Percentiles rank a stretch among this genome's conserved stretches.
Evolutionary conservation across 2,113 vertebrate species (phyloP).

Genomic region (Pelusios castaneus): DNA sequence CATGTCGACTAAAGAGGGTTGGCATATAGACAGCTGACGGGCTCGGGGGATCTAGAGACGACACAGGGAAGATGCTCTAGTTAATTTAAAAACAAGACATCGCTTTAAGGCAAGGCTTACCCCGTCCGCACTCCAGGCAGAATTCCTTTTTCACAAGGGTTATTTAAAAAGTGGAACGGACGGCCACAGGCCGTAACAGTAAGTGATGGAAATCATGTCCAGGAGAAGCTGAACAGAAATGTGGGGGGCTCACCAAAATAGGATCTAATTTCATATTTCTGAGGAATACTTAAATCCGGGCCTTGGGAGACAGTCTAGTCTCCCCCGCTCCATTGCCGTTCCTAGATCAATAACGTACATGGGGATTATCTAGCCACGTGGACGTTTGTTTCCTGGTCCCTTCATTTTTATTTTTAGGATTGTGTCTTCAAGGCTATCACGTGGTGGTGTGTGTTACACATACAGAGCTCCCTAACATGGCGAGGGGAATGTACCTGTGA

Average conservation of each 20-base stretch:
- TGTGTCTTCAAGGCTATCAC: neutral
- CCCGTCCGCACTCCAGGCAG: accelerated
- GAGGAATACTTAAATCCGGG: neutral
- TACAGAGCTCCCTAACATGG: neutral
- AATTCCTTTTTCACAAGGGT: neutral
- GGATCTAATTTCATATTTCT: neutral
- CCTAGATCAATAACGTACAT: accelerated
- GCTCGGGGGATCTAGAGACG: accelerated
- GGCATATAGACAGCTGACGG: accelerated
- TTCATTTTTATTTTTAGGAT: accelerated
- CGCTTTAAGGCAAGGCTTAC: accelerated
- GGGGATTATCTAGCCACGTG: accelerated
- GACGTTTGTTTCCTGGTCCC: accelerated
- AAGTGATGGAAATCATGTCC: neutral
- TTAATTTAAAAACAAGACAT: neutral
- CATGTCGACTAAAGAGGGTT: accelerated
- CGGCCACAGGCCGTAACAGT: too few relatives aligned
- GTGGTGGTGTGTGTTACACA: neutral
- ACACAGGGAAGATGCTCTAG: neutral
- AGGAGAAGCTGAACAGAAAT: neutral
- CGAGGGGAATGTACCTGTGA: neutral
- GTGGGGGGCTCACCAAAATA: accelerated
- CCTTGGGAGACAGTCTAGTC: neutral
- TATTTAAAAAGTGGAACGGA: neutral
- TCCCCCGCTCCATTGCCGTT: neutral